Evolutionary conservation across 2,888 invertebrate genomes (phyloP), one percentile per base, ranked within the genome.

Genomic region (Rhagonycha fulva): DNA sequence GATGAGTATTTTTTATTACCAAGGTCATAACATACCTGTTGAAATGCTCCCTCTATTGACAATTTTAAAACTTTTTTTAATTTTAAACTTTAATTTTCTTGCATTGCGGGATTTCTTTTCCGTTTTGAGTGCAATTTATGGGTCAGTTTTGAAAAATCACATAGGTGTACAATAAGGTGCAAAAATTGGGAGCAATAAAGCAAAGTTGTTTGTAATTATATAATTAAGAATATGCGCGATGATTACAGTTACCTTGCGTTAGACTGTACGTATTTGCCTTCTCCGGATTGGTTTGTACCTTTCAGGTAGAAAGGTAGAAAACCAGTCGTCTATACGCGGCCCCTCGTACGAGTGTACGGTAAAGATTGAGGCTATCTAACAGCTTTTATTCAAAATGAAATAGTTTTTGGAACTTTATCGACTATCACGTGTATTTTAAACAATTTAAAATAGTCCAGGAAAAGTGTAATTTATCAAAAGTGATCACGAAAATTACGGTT

Each of bases 181-280:
- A 66, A n/a, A 63, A 66, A 66, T 66, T n/a, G 19, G 24, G 72
- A 61, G 72, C 69, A 76, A 76, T 68, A 69, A 66, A 47, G 63
- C 68, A 72, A 72, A 76, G 75, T 68, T 68, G 72, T 81, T 80
- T 82, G 81, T 84, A 86, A 86, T 86, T 86, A 86, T 86, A 86
- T 86, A 86, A 86, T 82, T 76, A 78, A 79, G 79, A 79, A 81
- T 82, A 78, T 83, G 83, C 83, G 82, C 82, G 79, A 79, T 81
- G 83, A 83, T 83, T 84, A 83, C 85, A 85, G 85, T 85, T 85
- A 86, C 85, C 84, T 86, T 84, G 85, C 84, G 80, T 83, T 83
- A 84, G 84, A 84, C 83, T 84, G 83, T 84, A 85, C 80, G 81
- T 84, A 83, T 82, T 47, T 80, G 82, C 82, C 83, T 81, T 83